phyloP scores from a whole-genome alignment of 2,888 invertebrate genomes.

The Troilus luridus region DNA sequence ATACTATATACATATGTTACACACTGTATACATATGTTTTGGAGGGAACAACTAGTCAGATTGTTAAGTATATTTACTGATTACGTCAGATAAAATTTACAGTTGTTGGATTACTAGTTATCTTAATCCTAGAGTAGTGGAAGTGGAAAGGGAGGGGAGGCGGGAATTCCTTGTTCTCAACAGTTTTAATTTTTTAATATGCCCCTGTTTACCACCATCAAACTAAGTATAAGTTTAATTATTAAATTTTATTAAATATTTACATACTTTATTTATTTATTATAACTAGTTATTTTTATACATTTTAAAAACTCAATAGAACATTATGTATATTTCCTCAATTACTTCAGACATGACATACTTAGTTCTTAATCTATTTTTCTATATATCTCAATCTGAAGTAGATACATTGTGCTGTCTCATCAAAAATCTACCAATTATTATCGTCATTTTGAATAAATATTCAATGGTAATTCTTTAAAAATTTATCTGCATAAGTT shows the following conservation, averaged over 20 bases:
- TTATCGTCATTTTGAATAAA: too few species aligned
- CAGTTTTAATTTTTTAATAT: not conserved
- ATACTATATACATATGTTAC: too few species aligned
- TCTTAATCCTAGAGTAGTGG: not conserved
- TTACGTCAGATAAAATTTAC: conserved; percentile 25
- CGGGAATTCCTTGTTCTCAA: not conserved
- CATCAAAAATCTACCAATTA: too few species aligned
- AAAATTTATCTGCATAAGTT: too few species aligned
- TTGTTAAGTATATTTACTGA: conserved; percentile 20
- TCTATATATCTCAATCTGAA: too few species aligned
- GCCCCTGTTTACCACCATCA: not conserved
- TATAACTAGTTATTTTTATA: too few species aligned
- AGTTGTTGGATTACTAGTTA: conserved; percentile 20
- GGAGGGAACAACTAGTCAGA: not conserved
- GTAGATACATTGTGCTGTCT: too few species aligned
- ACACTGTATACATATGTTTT: conserved; percentile 8
- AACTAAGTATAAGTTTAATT: not conserved
- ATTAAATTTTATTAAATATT: not conserved
- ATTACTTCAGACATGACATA: too few species aligned
- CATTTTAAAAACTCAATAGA: too few species aligned
- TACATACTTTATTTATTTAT: not conserved
- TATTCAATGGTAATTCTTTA: too few species aligned
- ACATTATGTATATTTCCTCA: too few species aligned
- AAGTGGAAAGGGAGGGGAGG: not conserved
- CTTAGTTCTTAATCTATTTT: too few species aligned